Evolutionary conservation across 2,113 vertebrate genomes (phyloP), one percentile per base, ranked within the genome.

Genomic region (Cynopterus brachyotis): DNA sequence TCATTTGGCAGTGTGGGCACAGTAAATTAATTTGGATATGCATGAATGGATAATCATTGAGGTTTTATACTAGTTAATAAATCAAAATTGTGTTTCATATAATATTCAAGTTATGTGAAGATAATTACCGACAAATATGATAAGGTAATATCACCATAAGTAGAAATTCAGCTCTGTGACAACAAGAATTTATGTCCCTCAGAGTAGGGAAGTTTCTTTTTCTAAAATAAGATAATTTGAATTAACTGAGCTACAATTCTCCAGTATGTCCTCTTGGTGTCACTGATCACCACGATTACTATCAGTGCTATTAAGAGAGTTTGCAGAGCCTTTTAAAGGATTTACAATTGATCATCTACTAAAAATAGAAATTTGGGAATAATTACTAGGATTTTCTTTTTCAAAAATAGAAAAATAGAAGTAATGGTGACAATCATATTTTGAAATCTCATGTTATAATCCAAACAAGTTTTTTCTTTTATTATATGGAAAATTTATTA

Each of bases 11-110:
- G 0, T 81, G 50, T 94, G 67, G 87, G 94, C 55, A 91, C 76
- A 92, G 78, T 86, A 97, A 96, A 97, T 94, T 96, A 92, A 95
- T 35, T 35, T 82, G 85, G 81, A 91, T 95, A 95, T 94, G 91
- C 55, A 94, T 93, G 79, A 89, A 80, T 86, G 35, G 32, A 16
- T 55, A 87, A 70, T 85, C 84, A 97, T 94, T 89, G 42, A 91
- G 47, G 26, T 90, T 96, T 97, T 91, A 84, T 42, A 84, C 47
- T 70, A 95, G 67, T 95, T 91, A 93, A 72, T 89, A 97, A 97
- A 95, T 88, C 55, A 83, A 83, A 70, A 78, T 86, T 60, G 1
- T 80, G 62, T 79, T 73, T 80, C 13, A 81, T 75, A 22, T 80
- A 75, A 81, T 50, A 50, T 88, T 96, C 73, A 83, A 85, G 37